Evolutionary conservation across 2,113 vertebrate genomes (phyloP).

Genomic region (Alethe castanea): DNA sequence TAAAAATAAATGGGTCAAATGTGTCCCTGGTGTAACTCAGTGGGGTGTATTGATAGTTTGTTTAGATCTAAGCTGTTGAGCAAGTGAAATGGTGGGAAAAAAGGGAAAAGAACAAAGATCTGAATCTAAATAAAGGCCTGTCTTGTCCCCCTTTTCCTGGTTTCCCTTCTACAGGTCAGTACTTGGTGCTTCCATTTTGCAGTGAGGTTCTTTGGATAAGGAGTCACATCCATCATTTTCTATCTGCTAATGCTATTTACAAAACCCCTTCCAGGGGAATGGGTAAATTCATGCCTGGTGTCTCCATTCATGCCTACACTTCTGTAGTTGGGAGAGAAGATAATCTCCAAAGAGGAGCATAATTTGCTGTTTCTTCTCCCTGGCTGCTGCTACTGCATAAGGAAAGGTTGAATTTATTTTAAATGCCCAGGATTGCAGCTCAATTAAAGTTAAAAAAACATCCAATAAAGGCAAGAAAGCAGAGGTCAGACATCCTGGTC

Average conservation of each 20-base stretch:
- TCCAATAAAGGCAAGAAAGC: not conserved
- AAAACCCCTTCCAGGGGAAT: not conserved
- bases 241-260: not conserved
- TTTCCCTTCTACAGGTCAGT: not conserved
- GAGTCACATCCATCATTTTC: not conserved
- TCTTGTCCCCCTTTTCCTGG: not conserved
- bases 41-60: not conserved
- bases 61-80: conserved; percentile 8
- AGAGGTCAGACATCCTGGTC: not conserved
- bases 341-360: not conserved
- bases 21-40: not conserved
- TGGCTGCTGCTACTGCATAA: not conserved
- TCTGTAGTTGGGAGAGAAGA: not conserved
- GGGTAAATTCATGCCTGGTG: not conserved
- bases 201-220: not conserved
- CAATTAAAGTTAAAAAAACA: not conserved
- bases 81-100: not conserved
- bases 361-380: not conserved
- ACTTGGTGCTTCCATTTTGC: not conserved
- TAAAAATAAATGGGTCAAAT: conserved; percentile 33
- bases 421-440: not conserved
- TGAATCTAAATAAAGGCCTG: not conserved
- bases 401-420: not conserved
- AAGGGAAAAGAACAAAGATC: not conserved
- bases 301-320: not conserved